These are phyloP conservation scores for Clitarchus hookeri DNA, from an alignment of 2,888 invertebrate genomes.

Conservation along the genomic window DNA sequence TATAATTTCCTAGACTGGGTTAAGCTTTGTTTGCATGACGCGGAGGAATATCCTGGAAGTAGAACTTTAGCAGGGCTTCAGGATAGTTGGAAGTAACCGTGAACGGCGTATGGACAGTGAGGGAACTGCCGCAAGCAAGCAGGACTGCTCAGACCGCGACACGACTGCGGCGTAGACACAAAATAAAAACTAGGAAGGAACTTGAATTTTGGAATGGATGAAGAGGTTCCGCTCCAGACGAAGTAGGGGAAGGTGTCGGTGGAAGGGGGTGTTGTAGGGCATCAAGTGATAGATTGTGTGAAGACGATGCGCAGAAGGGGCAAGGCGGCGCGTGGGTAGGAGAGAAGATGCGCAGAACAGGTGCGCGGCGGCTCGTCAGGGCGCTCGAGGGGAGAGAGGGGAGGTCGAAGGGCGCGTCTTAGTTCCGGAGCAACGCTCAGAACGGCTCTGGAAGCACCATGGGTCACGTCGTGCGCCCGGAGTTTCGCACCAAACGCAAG, in stretches of 20 bases:
- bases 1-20: too few species aligned
- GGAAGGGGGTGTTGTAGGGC: neutral
- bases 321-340: neutral
- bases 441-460: neutral
- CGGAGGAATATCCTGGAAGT: too few species aligned
- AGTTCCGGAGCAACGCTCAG: neutral
- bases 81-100: too few species aligned
- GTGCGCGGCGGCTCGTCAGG: neutral
- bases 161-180: neutral
- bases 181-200: neutral
- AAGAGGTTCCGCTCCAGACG: slow-evolving; percentile 5
- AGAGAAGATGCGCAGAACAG: neutral
- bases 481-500: too few species aligned
- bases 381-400: neutral
- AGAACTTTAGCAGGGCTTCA: too few species aligned
- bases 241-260: neutral
- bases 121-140: too few species aligned
- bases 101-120: too few species aligned
- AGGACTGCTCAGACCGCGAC: neutral
- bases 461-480: neutral
- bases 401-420: neutral
- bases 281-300: too few species aligned
- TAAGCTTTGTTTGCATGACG: too few species aligned
- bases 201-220: neutral
- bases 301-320: neutral